Conservation (phyloP, 1,140 invertebrate species). For the Prorops nasuta region DNA sequence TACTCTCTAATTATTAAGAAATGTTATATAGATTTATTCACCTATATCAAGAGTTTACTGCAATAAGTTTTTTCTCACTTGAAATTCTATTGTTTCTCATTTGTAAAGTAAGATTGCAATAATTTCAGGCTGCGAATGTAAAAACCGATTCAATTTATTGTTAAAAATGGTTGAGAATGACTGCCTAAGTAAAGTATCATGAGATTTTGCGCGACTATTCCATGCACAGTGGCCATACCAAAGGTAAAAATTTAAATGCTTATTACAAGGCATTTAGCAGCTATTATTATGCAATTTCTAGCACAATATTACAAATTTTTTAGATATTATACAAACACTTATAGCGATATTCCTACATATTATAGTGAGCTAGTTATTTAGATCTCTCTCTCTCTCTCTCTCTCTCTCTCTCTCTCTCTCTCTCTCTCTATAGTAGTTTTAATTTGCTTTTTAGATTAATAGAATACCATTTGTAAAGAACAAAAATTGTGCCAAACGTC, state of each 20-base stretch:
- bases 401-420: too few species aligned
- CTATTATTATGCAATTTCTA: too few species aligned
- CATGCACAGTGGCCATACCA: not conserved
- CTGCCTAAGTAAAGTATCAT: conserved; percentile 20
- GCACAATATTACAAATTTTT: conserved; percentile 10
- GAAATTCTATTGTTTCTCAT: too few species aligned
- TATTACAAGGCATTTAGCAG: too few species aligned
- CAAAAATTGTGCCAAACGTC: conserved; percentile 19
- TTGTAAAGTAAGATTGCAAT: conserved; percentile 14
- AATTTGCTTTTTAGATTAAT: conserved; percentile 9
- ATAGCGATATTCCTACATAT: conserved; percentile 6
- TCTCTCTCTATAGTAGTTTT: conserved; percentile 5
- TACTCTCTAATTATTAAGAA: too few species aligned
- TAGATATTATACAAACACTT: conserved; percentile 8
- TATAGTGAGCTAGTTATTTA: conserved; percentile 1
- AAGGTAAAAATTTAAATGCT: not conserved
- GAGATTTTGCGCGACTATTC: not conserved
- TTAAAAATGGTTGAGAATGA: conserved; percentile 18
- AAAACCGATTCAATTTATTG: conserved; percentile 20
- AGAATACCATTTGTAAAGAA: conserved; percentile 6
- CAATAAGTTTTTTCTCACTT: too few species aligned
- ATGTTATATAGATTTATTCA: too few species aligned
- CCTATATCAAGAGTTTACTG: too few species aligned
- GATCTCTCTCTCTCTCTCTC: too few species aligned
- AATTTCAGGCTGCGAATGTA: conserved; percentile 21